Evolutionary conservation across 2,888 invertebrate genomes (phyloP), one percentile per base, ranked within the genome.

Genomic region (Lepidocyrtinus sp.): DNA sequence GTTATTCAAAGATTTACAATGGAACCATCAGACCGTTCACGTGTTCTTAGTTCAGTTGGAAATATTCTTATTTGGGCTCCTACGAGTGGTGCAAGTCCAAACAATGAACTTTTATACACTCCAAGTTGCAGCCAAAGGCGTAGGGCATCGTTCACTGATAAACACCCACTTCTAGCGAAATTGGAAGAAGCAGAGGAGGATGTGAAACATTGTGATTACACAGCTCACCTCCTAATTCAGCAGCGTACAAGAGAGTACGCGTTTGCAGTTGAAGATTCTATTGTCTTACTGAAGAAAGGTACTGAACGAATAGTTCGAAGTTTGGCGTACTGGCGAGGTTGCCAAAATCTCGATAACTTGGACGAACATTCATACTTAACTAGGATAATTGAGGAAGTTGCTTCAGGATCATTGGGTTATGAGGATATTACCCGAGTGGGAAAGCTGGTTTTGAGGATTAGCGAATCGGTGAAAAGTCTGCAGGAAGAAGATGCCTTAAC

Each of bases 401-500:
- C 36, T 36, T 36, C 36, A 5, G 36, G 36, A 55, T 3, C 12
- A 3, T 26, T 2, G 26, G 17, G 22, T 7, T 12, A 25, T 21
- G 25, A 55, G 5, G 65, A 70, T 26, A 17, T 76, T 24, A 65
- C 61, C 1, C 59, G 24, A 19, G 61, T 76, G 24, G 82, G 78
- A 5, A 62, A 19, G 7, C 17, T 67, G 3, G 36, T 82, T 19
- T 1, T 78, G 2, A 12, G 5, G 17, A 64, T 82, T 1, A 79
- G 79, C 21, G 73, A 71, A 61, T 59, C 74, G 0, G 12, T 83
- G 1, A 80, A 77, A 46, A 62, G 21, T 12, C 36, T 83, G 12
- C 79, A 82, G 21, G 65, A 73, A 12, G 63, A 76, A 27, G 74
- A 83, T 72, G 77, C 77, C 1, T 26, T 76, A 9, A 12, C 70